These are phyloP conservation scores for Megaleporinus macrocephalus DNA, from an alignment of 2,113 vertebrate genomes.

Conservation along the genomic window DNA sequence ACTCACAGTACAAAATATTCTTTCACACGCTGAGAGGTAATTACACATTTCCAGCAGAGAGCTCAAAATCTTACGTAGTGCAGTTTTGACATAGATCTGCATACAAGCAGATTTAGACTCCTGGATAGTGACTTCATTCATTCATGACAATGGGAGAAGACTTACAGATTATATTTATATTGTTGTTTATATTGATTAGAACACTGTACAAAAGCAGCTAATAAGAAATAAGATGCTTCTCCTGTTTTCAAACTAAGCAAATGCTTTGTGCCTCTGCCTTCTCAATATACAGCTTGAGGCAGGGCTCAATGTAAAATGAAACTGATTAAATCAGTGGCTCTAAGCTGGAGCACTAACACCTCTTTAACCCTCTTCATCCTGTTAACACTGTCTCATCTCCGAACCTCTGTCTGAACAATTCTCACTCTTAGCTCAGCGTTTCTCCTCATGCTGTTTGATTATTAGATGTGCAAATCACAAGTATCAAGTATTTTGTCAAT, in stretches of 20 bases:
- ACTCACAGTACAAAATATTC: too few species aligned
- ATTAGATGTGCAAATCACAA: not conserved
- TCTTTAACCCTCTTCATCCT: slow-evolving; percentile 47
- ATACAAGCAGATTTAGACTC: too few species aligned
- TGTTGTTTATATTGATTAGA: too few species aligned
- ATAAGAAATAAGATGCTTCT: not conserved
- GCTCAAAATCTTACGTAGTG: too few species aligned
- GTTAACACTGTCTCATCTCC: slow-evolving; percentile 19
- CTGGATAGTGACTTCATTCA: too few species aligned
- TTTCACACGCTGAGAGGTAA: too few species aligned
- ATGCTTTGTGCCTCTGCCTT: slow-evolving; percentile 15
- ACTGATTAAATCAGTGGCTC: slow-evolving; percentile 68
- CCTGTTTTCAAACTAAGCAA: not conserved
- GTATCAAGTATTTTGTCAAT: too few species aligned
- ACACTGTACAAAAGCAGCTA: too few species aligned
- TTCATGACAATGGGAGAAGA: too few species aligned
- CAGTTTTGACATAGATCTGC: too few species aligned
- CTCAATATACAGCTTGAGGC: slow-evolving; percentile 46
- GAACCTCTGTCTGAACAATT: not conserved
- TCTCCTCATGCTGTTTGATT: not conserved
- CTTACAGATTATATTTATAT: too few species aligned
- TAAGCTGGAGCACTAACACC: slow-evolving; percentile 41
- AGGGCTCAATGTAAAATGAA: slow-evolving; percentile 65
- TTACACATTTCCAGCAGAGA: too few species aligned
- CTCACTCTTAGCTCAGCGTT: not conserved